Percentiles rank a stretch among this genome's conserved stretches.
Evolutionary conservation across 2,113 vertebrate species (phyloP).

Genomic region (Castor canadensis): DNA sequence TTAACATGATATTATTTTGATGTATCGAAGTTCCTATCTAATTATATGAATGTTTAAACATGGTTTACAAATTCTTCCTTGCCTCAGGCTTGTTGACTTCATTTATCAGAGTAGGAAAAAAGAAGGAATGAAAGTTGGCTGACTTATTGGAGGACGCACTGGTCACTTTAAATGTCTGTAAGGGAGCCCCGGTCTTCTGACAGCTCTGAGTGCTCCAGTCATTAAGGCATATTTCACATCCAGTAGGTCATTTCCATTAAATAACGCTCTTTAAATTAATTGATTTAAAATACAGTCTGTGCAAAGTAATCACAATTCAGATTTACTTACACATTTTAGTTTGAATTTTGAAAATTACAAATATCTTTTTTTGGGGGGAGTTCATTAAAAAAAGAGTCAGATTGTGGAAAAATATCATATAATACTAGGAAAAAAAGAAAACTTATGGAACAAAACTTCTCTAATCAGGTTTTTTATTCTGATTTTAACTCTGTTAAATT

Average conservation of each 20-base stretch:
- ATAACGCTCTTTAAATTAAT: not conserved
- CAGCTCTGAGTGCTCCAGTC: not conserved
- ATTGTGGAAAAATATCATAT: not conserved
- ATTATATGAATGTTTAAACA: not conserved
- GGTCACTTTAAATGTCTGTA: constrained; percentile 8
- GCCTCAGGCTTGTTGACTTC: not conserved
- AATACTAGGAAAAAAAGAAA: not conserved
- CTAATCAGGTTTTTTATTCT: not conserved
- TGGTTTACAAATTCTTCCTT: constrained; percentile 8
- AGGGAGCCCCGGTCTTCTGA: not conserved
- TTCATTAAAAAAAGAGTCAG: not conserved
- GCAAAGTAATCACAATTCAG: not conserved
- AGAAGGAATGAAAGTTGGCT: not conserved
- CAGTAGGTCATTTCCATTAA: not conserved
- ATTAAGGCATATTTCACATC: not conserved
- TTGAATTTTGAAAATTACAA: constrained; percentile 38
- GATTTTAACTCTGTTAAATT: not conserved
- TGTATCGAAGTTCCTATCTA: not conserved
- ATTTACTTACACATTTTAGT: not conserved
- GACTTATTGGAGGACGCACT: constrained; percentile 22
- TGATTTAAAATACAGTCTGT: not conserved
- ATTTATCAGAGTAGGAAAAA: constrained; percentile 30
- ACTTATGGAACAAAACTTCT: not conserved
- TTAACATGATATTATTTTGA: constrained; percentile 22
- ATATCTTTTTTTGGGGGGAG: not conserved